Evolutionary conservation across 2,797 vertebrate genomes (phyloP), one percentile per base, ranked within the genome.

Genomic region (Lacerta bilineata): DNA sequence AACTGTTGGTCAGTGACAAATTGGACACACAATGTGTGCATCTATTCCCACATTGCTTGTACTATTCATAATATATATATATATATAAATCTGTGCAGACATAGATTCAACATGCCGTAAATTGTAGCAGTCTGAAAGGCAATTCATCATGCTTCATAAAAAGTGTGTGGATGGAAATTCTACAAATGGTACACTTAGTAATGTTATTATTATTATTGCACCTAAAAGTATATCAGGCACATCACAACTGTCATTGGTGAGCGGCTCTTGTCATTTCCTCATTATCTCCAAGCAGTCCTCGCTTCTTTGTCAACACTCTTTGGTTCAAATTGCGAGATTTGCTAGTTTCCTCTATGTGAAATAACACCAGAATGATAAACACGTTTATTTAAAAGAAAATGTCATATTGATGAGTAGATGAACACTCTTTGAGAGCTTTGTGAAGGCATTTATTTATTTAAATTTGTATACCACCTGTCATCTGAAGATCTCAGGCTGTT

Each of bases 121-220:
- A 81, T 5, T 87, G 79, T 39, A 87, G 46, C 36, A 61, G 29
- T 81, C 69, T 55, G 59, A 81, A 66, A 81, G 29, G 39, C 83
- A 85, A 89, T 75, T 89, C 75, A 84, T 17, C 29, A 66, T 39
- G 15, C 77, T 80, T 85, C 88, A 75, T 43, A 85, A 55, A 85
- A 68, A 46, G 33, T 75, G 59, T 59, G 17, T 66, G 66, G 55
- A 74, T 74, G 25, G 25, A 85, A 89, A 75, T 75, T 15, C 33
- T 17, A 43, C 27, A 85, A 89, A 85, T 55, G 33, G 71, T 41
- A 85, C 68, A 39, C 66, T 80, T 72, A 72, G 72, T 84, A 78
- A 61, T 84, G 33, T 33, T 33, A 87, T 50, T 87, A 87, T 75
- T 86, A 80, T 41, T 66, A 85, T 68, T 78, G 50, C 64, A 76